phyloP scores from a whole-genome alignment of 2,888 invertebrate genomes.

The Dioctria linearis region DNA sequence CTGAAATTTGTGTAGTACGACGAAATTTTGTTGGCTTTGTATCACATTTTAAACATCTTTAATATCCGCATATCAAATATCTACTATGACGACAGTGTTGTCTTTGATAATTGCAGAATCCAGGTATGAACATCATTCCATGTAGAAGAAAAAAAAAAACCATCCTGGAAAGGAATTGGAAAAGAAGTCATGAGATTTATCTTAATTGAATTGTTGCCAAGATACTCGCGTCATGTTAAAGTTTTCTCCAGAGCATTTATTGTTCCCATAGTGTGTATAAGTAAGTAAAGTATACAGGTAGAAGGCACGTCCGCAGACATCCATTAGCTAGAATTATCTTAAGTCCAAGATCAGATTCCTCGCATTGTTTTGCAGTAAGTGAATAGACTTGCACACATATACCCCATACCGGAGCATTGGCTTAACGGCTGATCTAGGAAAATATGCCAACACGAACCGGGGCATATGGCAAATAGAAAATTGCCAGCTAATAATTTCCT shows the following conservation, averaged over 20 bases:
- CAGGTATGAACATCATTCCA: slow-evolving; percentile 16
- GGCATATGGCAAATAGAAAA: slow-evolving; percentile 49
- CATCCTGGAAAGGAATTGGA: slow-evolving; percentile 9
- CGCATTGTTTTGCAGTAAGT: slow-evolving; percentile 21
- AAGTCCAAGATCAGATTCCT: slow-evolving; percentile 41
- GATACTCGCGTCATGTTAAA: slow-evolving; percentile 35
- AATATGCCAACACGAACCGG: slow-evolving; percentile 35
- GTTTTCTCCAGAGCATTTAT: slow-evolving; percentile 9
- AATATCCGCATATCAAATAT: no score
- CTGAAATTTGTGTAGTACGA: no score
- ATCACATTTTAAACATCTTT: no score
- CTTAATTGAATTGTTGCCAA: slow-evolving; percentile 52
- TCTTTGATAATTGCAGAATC: no score
- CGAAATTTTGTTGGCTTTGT: no score
- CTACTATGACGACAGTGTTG: no score
- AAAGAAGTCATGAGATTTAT: slow-evolving; percentile 34
- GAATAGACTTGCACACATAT: background rate
- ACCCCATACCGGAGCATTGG: background rate
- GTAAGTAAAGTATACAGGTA: background rate
- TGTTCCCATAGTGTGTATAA: background rate
- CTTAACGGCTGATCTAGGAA: slow-evolving; percentile 31
- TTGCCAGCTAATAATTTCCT: slow-evolving; percentile 49
- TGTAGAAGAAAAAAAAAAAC: background rate
- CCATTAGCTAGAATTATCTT: slow-evolving; percentile 48
- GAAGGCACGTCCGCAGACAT: slow-evolving; percentile 32